phyloP scores from a whole-genome alignment of 2,113 vertebrate species.

The Callopanchax toddi region DNA sequence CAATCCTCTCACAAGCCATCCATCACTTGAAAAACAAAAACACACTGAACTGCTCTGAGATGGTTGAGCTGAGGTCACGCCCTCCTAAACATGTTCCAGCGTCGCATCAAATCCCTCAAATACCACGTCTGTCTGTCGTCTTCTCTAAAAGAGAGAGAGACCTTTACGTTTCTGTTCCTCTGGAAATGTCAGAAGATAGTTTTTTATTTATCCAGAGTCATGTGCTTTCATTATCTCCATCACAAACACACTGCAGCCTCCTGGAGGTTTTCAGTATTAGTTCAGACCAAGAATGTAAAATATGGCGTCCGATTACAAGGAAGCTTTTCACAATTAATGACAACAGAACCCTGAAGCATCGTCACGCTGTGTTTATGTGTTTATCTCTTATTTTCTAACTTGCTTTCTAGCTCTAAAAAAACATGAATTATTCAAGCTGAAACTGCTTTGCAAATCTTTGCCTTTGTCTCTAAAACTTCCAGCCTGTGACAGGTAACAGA shows the following conservation, averaged over 20 bases:
- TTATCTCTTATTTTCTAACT: background rate
- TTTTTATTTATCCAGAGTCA: no score
- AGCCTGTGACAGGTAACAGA: conserved; percentile 9
- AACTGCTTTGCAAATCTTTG: background rate
- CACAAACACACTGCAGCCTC: background rate
- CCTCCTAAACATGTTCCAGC: background rate
- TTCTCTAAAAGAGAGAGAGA: background rate
- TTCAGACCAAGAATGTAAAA: background rate
- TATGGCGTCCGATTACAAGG: background rate
- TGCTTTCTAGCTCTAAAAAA: background rate
- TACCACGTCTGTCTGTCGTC: background rate
- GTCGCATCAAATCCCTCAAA: background rate
- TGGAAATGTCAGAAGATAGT: no score
- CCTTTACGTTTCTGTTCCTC: no score
- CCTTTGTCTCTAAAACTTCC: background rate
- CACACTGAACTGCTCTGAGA: background rate
- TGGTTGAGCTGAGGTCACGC: background rate
- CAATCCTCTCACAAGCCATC: background rate
- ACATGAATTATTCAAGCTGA: background rate
- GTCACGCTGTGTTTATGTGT: background rate
- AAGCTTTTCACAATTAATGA: background rate
- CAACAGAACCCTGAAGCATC: background rate
- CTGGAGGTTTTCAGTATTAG: background rate
- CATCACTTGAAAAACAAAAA: background rate
- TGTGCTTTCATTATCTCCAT: no score